phyloP scores from a whole-genome alignment of 2,888 invertebrate genomes.

The Agapostemon virescens region DNA sequence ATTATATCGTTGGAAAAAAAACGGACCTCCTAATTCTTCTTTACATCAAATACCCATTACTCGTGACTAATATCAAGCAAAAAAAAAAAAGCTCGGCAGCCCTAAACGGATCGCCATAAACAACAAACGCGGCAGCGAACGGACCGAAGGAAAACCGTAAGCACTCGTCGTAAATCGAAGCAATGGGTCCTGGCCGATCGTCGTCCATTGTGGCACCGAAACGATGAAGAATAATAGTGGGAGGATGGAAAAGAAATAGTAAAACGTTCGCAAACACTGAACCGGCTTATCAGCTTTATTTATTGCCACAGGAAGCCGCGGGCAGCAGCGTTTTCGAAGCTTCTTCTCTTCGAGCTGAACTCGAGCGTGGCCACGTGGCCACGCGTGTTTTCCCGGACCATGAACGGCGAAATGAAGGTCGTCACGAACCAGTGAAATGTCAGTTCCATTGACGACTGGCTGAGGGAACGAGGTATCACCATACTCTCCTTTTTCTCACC shows the following conservation, averaged over 20 bases:
- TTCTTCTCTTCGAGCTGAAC: conserved; percentile 57
- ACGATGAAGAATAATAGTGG: conserved; percentile 64
- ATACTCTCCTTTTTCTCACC: not conserved
- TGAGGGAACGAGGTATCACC: not conserved
- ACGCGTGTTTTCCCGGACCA: conserved; percentile 44
- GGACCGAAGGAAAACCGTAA: conserved; percentile 17
- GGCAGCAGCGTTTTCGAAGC: conserved; percentile 57
- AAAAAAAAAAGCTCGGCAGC: conserved; percentile 4
- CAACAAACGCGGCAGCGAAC: conserved; percentile 4
- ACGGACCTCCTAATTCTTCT: conserved; percentile 2
- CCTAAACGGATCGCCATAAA: conserved; percentile 32
- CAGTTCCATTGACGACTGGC: conserved; percentile 33
- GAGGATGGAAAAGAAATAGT: conserved; percentile 68
- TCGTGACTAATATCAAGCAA: conserved; percentile 2
- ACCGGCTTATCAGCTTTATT: conserved; percentile 73
- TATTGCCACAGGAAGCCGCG: conserved; percentile 68
- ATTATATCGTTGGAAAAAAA: not conserved
- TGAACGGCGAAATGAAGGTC: conserved; percentile 37
- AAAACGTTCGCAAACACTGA: conserved; percentile 70
- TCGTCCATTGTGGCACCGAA: conserved; percentile 57
- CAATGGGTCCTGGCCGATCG: conserved; percentile 48
- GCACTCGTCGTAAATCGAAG: conserved; percentile 42
- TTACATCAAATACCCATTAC: not conserved
- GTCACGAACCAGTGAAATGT: conserved; percentile 47
- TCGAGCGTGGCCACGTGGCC: conserved; percentile 43